Base-by-base conservation (phyloP, 1,140 invertebrate species). In the Pararge aegeria region DNA sequence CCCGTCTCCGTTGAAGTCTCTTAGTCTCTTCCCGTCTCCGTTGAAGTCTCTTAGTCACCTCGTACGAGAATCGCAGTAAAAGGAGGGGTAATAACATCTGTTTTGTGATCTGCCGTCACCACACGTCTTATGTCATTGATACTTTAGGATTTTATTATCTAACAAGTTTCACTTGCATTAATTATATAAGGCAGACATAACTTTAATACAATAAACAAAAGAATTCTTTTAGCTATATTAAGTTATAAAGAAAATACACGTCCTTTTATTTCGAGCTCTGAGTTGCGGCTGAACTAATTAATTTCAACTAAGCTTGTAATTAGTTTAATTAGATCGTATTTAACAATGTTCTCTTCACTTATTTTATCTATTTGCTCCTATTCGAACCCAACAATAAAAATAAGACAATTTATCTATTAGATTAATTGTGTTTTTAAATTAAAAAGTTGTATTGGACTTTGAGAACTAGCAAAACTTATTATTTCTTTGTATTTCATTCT, bases 191-290 rank as follows among this genome's bases (percentile, higher is more conserved):
- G 42, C 42, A 18, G 42, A 10, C 0, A 1, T 46, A 10, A 0
- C 42, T 46, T 4, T 46, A 20, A 12, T 34, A 4, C 24, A 34
- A 12, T 46, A 46, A 46, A 7, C 20, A 46, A 46, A 20, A 20
- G 42, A 46, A 46, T 46, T 46, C 42, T 18, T 19, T 20, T 9
- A 10, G 20, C 18, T 19, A 20, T n/a, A 46, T 12, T 34, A 46
- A 16, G 16, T 5, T 46, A 46, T 20, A 46, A 46, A 46, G 19
- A 20, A 46, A 46, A 46, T 42, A 42, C 38, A 7, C 4, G 7
- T 10, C 12, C 10, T 46, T 46, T 20, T 46, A 46, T 46, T 46
- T 18, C 38, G 18, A 18, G 13, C 38, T 42, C 38, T 42, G 37
- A 18, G 38, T 42, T 42, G 16, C 16, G 13, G 16, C 2, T 5